Evolutionary conservation across 2,888 invertebrate species (phyloP).

Genomic region (Lepetodrilus schrolli): DNA sequence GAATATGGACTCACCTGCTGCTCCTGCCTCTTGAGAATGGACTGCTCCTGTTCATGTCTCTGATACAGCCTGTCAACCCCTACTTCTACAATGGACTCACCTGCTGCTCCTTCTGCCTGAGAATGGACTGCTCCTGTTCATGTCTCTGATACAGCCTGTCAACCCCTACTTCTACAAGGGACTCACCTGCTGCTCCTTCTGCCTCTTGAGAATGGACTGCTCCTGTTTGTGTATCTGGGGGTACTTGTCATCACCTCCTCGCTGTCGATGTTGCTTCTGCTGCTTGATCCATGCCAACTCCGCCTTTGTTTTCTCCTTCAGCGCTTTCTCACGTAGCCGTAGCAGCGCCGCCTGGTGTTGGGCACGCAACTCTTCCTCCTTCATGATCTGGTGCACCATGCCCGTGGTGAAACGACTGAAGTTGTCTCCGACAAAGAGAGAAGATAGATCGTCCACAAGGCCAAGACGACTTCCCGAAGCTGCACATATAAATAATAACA

Average conservation of each 20-base stretch:
- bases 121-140: constrained; percentile 80
- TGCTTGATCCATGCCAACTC: constrained; percentile 82
- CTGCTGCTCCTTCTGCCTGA: constrained; percentile 82
- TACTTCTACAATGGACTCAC: constrained; percentile 79
- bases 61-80: constrained; percentile 79
- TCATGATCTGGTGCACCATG: constrained; percentile 77
- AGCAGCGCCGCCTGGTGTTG: constrained; percentile 81
- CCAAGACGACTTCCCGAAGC: constrained; percentile 26
- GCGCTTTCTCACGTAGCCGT: constrained; percentile 81
- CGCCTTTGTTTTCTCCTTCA: constrained; percentile 82
- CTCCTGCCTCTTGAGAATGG: constrained; percentile 81
- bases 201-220: constrained; percentile 80
- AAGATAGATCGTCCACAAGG: constrained; percentile 47
- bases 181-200: constrained; percentile 79
- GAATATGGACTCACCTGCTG: constrained; percentile 78
- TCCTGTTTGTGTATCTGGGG: constrained; percentile 81
- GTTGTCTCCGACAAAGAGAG: constrained; percentile 64
- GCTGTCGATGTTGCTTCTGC: constrained; percentile 80
- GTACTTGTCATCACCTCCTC: constrained; percentile 79
- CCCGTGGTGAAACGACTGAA: constrained; percentile 74
- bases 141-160: too few species aligned
- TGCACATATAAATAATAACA: too few species aligned
- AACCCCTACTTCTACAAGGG: too few species aligned
- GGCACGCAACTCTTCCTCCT: constrained; percentile 81
- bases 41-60: constrained; percentile 81